A percentile compares a stretch with the other conserved stretches of the same genome.
Conservation (phyloP, 2,113 vertebrate species). For the Ceyx cyanopectus region DNA sequence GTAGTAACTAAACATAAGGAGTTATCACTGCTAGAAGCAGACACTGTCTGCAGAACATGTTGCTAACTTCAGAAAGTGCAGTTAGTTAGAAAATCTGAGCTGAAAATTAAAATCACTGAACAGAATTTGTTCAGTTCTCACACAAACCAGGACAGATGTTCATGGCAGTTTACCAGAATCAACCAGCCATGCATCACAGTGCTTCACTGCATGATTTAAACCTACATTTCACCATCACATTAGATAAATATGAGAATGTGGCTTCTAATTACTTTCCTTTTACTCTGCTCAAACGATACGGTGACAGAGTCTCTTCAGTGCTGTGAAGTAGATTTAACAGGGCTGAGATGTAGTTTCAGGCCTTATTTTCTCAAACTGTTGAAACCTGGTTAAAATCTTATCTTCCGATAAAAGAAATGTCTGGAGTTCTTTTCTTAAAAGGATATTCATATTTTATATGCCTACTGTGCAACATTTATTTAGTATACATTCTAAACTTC, state of each 20-base stretch:
- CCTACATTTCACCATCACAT: not conserved
- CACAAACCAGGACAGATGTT: not conserved
- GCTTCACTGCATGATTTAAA: not conserved
- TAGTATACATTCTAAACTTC: not conserved
- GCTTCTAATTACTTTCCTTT: not conserved
- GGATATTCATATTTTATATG: not conserved
- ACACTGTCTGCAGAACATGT: no score
- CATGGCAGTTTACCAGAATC: not conserved
- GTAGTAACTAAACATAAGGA: no score
- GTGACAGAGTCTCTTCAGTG: not conserved
- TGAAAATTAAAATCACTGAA: no score
- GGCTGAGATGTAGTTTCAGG: not conserved
- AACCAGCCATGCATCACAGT: not conserved
- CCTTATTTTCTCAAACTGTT: not conserved
- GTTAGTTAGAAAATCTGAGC: no score
- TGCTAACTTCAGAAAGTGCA: no score
- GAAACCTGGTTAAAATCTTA: not conserved
- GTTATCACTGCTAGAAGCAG: no score
- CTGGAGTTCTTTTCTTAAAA: not conserved
- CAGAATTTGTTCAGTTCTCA: no score
- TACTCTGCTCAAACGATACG: not conserved
- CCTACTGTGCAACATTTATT: not conserved
- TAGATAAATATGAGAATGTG: not conserved
- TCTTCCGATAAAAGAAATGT: not conserved
- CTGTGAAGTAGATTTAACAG: not conserved